A percentile compares a stretch with the other conserved stretches of the same genome.
These are phyloP conservation scores for Drosophila tropicalis DNA, from an alignment of 1,140 invertebrate species.

Conservation along the genomic window DNA sequence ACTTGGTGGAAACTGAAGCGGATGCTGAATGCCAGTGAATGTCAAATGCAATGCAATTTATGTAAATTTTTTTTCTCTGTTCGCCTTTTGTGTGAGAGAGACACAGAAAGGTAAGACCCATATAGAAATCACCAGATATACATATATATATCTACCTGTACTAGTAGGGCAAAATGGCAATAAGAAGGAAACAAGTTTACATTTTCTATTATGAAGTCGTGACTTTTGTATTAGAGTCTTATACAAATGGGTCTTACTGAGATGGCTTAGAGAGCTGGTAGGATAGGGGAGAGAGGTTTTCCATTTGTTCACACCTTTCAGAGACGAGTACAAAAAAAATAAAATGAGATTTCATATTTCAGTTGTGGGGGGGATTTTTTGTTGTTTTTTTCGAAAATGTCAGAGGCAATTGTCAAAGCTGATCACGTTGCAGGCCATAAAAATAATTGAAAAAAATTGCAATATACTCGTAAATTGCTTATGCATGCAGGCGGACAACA, in stretches of 20 bases:
- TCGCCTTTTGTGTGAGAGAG: background rate
- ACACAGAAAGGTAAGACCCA: slow-evolving; percentile 16
- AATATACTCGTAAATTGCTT: slow-evolving; percentile 63
- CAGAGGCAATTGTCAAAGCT: slow-evolving; percentile 66
- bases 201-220: slow-evolving; percentile 21
- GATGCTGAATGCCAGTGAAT: slow-evolving; percentile 58
- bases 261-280: background rate
- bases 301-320: slow-evolving; percentile 12
- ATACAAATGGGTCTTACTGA: slow-evolving; percentile 1
- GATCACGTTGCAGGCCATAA: slow-evolving; percentile 69
- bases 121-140: slow-evolving; percentile 5
- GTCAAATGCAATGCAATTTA: slow-evolving; percentile 62
- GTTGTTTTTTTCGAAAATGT: slow-evolving; percentile 54
- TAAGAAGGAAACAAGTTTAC: slow-evolving; percentile 11
- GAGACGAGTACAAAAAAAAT: background rate
- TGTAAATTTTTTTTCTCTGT: slow-evolving; percentile 57
- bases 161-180: slow-evolving; percentile 12
- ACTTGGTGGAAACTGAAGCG: slow-evolving; percentile 53
- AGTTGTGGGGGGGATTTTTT: background rate
- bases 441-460: slow-evolving; percentile 70
- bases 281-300: background rate
- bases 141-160: slow-evolving; percentile 19
- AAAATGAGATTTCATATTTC: slow-evolving; percentile 11
- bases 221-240: slow-evolving; percentile 15
- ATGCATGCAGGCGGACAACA: slow-evolving; percentile 58